These are phyloP conservation scores for Corythornis vintsioides DNA, from an alignment of 2,113 vertebrate genomes.

Conservation along the genomic window DNA sequence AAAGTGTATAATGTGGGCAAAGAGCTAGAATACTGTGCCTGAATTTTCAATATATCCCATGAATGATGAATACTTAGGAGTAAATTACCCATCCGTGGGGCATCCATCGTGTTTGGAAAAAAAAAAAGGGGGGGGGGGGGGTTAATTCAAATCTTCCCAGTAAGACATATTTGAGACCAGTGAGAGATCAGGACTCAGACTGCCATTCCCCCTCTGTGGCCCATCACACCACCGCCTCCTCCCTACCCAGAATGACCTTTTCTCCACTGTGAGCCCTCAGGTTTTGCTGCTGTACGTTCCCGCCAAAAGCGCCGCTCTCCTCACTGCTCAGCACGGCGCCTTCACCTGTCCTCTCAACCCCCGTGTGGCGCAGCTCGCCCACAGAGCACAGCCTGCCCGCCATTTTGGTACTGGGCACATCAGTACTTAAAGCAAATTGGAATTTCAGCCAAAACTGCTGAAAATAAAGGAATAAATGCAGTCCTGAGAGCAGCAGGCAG, in stretches of 20 bases:
- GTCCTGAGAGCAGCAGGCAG: accelerated
- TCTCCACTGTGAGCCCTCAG: accelerated
- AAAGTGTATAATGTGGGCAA: neutral
- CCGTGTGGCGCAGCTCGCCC: accelerated
- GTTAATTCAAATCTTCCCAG: neutral
- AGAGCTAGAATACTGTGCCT: neutral
- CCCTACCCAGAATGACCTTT: neutral
- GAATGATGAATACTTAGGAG: accelerated
- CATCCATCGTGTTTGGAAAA: neutral
- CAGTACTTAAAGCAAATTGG: accelerated
- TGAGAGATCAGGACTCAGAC: accelerated
- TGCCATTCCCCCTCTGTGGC: accelerated
- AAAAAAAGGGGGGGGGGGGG: neutral
- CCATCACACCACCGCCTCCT: neutral
- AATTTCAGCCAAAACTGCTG: neutral
- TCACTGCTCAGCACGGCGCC: accelerated
- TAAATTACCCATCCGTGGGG: neutral
- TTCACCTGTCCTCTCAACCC: accelerated
- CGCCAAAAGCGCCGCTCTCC: accelerated
- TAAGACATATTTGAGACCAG: neutral
- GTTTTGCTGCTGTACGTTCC: accelerated
- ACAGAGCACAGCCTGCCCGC: accelerated
- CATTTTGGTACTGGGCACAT: accelerated
- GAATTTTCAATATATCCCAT: neutral
- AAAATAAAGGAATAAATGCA: neutral